Base-by-base conservation (phyloP, 2,797 vertebrate genomes). In the Cuniculus paca region DNA sequence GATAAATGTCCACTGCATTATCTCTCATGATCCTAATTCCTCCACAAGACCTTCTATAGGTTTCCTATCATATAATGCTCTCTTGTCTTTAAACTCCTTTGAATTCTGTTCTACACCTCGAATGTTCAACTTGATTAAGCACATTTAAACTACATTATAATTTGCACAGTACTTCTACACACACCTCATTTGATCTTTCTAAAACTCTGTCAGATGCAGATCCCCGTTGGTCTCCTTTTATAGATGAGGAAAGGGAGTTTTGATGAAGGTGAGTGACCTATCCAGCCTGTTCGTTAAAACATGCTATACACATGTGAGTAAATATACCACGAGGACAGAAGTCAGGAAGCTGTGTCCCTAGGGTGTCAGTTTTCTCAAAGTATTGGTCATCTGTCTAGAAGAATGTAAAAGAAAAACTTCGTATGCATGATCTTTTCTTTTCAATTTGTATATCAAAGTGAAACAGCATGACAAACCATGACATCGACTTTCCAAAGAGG, bases 81-180 rank as follows among this genome's bases (percentile, higher is more conserved):
- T 17, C 52, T 52, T 45, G 39, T 65, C 82, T 92, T 82, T 68
- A 54, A 92, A 36, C 13, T 72, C 70, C 77, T 90, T 83, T 82
- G 78, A 92, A 74, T 26, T 84, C 61, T 65, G 65, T 58, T 42
- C 63, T 78, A 52, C 17, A 78, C 81, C 58, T 70, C 81, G 63
- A 65, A 63, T 17, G 2, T 60, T 81, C 45, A 90, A 42, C 52
- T 72, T 91, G 56, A 88, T 60, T 39, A 77, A 84, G 86, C 31
- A 91, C 48, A 75, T 82, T 74, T 94, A 91, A 88, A 74, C 2
- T 20, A 54, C 42, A 50, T 81, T 80, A 72, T 60, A 84, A 81
- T 48, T 60, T 78, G 22, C 65, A 85, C 28, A 61, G 50, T 2
- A 81, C 81, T 95, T 93, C 56, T 17, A 87, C 1, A 52, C 17